Evolutionary conservation across 2,797 vertebrate genomes (phyloP).

Genomic region (Poeciliopsis infans): DNA sequence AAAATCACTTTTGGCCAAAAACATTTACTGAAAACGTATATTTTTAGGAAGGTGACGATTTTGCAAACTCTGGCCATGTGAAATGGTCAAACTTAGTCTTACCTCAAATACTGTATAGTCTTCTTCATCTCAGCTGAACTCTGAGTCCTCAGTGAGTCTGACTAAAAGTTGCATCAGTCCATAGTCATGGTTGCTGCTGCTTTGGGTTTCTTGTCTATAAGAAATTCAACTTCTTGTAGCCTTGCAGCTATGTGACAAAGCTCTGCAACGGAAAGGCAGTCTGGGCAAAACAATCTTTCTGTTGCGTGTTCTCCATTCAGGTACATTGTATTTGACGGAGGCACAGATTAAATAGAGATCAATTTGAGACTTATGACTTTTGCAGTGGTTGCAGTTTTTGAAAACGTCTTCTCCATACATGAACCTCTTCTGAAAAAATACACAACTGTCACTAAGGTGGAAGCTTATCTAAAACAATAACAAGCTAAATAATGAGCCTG

Average conservation of each 20-base stretch:
- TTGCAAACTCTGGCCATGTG: background rate
- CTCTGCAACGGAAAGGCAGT: background rate
- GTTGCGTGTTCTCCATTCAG: background rate
- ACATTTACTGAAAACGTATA: too few species aligned
- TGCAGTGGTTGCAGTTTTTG: background rate
- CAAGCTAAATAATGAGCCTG: background rate
- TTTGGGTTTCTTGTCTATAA: background rate
- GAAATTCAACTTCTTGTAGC: background rate
- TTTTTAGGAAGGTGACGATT: too few species aligned
- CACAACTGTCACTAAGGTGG: background rate
- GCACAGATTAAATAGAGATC: background rate
- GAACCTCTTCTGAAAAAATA: background rate
- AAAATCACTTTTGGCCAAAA: too few species aligned
- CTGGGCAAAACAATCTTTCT: background rate
- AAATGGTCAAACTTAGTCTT: background rate
- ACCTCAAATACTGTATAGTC: background rate
- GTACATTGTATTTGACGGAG: background rate
- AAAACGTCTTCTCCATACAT: background rate
- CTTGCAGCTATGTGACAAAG: background rate
- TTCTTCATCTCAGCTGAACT: background rate
- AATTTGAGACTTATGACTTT: background rate
- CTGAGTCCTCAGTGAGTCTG: background rate
- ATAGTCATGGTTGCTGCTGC: slow-evolving; percentile 13
- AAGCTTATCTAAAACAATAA: slow-evolving; percentile 1
- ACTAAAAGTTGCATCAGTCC: slow-evolving; percentile 39